Conservation (phyloP, 2,797 vertebrate species). For the Iguana delicatissima region DNA sequence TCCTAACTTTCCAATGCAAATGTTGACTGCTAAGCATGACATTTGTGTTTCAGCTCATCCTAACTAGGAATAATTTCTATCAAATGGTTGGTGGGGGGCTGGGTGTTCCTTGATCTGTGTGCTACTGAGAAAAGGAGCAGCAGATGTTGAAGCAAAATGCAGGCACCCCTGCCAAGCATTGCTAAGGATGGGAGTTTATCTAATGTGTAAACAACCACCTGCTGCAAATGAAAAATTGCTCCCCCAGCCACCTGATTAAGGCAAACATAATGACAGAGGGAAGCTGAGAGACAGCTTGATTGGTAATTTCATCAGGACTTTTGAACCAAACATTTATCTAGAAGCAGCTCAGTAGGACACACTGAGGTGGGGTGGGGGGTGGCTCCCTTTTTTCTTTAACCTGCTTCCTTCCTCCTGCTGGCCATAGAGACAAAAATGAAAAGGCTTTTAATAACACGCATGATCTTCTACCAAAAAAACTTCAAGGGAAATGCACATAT, state of each 20-base stretch:
- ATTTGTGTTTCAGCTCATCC: constrained; percentile 68
- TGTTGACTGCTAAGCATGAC: constrained; percentile 67
- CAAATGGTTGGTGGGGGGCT: constrained; percentile 35
- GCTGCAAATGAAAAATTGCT: constrained; percentile 74
- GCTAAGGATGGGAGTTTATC: constrained; percentile 71
- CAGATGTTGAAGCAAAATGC: constrained; percentile 73
- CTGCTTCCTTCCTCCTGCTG: constrained; percentile 33
- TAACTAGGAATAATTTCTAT: constrained; percentile 69
- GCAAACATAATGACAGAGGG: constrained; percentile 63
- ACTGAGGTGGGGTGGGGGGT: constrained; percentile 12
- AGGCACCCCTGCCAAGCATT: constrained; percentile 68
- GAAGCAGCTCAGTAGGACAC: constrained; percentile 61
- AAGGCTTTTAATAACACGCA: constrained; percentile 70
- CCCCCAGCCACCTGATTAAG: constrained; percentile 77
- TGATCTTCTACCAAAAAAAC: constrained; percentile 65
- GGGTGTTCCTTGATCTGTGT: constrained; percentile 67
- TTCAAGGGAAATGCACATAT: not conserved
- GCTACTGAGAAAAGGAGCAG: constrained; percentile 47
- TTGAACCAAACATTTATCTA: constrained; percentile 69
- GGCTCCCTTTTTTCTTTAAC: not conserved
- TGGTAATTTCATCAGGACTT: constrained; percentile 71
- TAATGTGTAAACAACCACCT: constrained; percentile 76
- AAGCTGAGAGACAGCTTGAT: constrained; percentile 66
- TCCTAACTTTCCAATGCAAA: constrained; percentile 71
- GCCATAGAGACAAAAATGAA: constrained; percentile 66